Conservation (phyloP, 2,797 vertebrate genomes). For the Podarcis lilfordi region DNA sequence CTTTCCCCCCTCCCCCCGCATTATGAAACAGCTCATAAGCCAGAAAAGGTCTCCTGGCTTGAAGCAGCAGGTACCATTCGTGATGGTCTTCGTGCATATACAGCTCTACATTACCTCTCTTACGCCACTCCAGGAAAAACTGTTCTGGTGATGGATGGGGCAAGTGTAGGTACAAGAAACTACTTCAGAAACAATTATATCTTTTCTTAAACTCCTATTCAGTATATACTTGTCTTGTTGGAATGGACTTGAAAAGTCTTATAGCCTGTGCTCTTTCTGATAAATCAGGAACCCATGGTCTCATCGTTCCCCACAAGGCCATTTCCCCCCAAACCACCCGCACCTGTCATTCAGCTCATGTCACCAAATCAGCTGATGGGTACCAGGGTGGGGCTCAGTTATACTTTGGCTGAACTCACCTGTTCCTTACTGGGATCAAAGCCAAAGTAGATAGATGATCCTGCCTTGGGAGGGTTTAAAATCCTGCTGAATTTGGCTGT, state of each 20-base stretch:
- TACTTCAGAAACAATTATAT: neutral
- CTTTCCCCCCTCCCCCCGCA: neutral
- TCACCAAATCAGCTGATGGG: no score
- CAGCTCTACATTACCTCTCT: constrained; percentile 90
- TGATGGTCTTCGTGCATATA: constrained; percentile 89
- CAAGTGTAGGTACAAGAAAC: constrained; percentile 84
- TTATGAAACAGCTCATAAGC: constrained; percentile 84
- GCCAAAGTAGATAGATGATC: no score
- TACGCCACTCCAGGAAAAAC: constrained; percentile 85
- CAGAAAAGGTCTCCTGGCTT: constrained; percentile 87
- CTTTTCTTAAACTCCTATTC: neutral
- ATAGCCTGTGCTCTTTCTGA: neutral
- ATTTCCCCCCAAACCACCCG: no score
- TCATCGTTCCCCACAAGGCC: no score
- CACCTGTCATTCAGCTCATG: no score
- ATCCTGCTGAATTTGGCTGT: no score
- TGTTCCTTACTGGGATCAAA: no score
- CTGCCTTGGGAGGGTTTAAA: no score
- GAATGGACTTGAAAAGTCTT: neutral
- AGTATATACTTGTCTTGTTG: neutral
- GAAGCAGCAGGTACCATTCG: constrained; percentile 84
- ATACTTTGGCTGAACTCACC: no score
- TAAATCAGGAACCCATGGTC: no score
- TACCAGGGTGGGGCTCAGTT: no score
- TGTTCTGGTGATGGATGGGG: constrained; percentile 91